These are phyloP conservation scores for Trichopria drosophilae DNA, from an alignment of 2,888 invertebrate species.

Conservation along the genomic window DNA sequence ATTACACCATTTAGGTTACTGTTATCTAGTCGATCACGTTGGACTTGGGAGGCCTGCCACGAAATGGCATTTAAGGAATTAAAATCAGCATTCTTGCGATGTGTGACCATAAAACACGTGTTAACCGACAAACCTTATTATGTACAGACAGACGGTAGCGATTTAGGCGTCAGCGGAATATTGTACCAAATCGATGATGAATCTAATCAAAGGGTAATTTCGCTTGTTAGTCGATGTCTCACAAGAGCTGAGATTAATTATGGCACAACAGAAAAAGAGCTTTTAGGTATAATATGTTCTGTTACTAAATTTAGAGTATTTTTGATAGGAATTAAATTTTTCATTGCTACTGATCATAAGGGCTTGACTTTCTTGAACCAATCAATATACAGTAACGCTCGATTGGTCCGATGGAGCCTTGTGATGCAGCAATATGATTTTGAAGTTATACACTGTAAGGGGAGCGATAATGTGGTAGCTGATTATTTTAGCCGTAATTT, in stretches of 20 bases:
- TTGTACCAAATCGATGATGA: constrained; percentile 22
- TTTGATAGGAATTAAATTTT: constrained; percentile 1
- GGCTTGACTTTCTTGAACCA: too few species aligned
- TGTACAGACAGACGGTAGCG: constrained; percentile 28
- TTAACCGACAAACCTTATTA: constrained; percentile 9
- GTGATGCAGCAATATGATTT: too few species aligned
- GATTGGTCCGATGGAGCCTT: too few species aligned
- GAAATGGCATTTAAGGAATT: constrained; percentile 9
- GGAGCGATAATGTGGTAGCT: too few species aligned
- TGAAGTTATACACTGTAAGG: too few species aligned
- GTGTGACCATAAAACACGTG: constrained; percentile 3
- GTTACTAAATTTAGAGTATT: neutral
- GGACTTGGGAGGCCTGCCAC: constrained; percentile 4
- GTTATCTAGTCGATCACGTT: too few species aligned
- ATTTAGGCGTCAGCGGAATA: constrained; percentile 28
- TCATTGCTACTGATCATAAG: too few species aligned
- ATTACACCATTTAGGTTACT: constrained; percentile 5
- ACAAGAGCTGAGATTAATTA: constrained; percentile 29
- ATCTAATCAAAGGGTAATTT: constrained; percentile 22
- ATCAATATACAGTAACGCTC: too few species aligned
- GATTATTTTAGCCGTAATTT: too few species aligned
- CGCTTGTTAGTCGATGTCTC: constrained; percentile 35
- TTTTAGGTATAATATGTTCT: constrained; percentile 10
- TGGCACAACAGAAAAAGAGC: constrained; percentile 39
- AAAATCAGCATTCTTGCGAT: constrained; percentile 1